Evolutionary conservation across 2,888 invertebrate species (phyloP), one percentile per base, ranked within the genome.

Genomic region (Pristionchus entomophagus): DNA sequence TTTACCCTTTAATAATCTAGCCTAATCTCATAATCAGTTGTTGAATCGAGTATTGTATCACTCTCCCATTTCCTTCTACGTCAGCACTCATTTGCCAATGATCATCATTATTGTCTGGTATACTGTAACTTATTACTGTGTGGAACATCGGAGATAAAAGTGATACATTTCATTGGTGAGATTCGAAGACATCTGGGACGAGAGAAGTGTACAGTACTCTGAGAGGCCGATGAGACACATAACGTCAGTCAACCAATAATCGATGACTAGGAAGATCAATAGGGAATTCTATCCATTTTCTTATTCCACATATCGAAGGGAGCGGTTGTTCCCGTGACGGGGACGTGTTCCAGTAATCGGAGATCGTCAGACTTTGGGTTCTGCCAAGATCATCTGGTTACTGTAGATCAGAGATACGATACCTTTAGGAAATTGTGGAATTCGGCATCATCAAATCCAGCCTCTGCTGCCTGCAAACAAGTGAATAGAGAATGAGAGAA

Each of bases 351-450:
- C 82, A 91, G 84, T 81, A 88, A 88, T 53, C 89, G 69, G 22
- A 38, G 84, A 6, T 88, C 86, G 73, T 89, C 90, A 8, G 87
- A 88, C 85, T 91, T 88, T 8, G 92, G 92, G 86, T 91, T 86
- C 83, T 83, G 62, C 38, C 53, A 45, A 3, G 59, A 59, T 26
- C 4, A 35, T 38, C 26, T 53, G 26, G 12, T 59, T 41, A 41
- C 17, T 17, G 49, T 69, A 51, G 17, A 14, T 0, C 0, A 19
- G 49, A 29, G n/a, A 4, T 53, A 65, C 45, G 14, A 29, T 56
- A 73, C 73, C 62, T 91, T 91, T 49, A 92, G 85, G 83, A 91
- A 92, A 53, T 91, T 89, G 89, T 92, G 91, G 87, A 91, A 92
- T 51, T 87, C 91, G 32, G 89, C 88, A 87, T 92, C 92, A 84